Conservation (phyloP, 1,140 invertebrate genomes). For the Lasioglossum baleicum region DNA sequence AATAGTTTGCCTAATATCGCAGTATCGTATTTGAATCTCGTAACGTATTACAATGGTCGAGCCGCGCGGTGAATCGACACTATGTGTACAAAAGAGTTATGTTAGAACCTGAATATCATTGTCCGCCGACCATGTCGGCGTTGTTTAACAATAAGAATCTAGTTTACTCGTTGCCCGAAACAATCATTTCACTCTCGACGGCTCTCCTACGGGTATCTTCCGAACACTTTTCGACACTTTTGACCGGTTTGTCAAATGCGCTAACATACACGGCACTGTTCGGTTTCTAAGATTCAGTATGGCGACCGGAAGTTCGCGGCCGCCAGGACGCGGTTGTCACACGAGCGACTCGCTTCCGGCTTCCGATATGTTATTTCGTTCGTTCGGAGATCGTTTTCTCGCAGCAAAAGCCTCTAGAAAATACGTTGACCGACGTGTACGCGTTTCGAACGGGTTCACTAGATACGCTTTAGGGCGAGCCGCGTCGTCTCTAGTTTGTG, state of each 20-base stretch:
- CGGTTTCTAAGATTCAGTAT: not conserved
- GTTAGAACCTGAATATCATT: conserved; percentile 15
- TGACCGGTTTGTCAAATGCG: not conserved
- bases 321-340: not conserved
- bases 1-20: conserved; percentile 56
- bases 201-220: not conserved
- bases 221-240: not conserved
- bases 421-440: not conserved
- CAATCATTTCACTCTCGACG: conserved; percentile 17
- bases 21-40: conserved; percentile 15
- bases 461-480: not conserved
- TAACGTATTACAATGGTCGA: conserved; percentile 3
- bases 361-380: conserved; percentile 50
- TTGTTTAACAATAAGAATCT: conserved; percentile 11
- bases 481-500: too few species aligned
- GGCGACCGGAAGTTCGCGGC: not conserved
- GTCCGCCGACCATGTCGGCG: not conserved
- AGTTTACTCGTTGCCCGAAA: conserved; percentile 32
- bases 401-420: not conserved
- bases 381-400: not conserved
- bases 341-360: conserved; percentile 9
- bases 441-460: not conserved
- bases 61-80: conserved; percentile 10
- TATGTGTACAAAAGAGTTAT: conserved; percentile 30
- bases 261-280: not conserved